phyloP scores from a whole-genome alignment of 1,140 invertebrate species.

The Dendrolimus punctatus region DNA sequence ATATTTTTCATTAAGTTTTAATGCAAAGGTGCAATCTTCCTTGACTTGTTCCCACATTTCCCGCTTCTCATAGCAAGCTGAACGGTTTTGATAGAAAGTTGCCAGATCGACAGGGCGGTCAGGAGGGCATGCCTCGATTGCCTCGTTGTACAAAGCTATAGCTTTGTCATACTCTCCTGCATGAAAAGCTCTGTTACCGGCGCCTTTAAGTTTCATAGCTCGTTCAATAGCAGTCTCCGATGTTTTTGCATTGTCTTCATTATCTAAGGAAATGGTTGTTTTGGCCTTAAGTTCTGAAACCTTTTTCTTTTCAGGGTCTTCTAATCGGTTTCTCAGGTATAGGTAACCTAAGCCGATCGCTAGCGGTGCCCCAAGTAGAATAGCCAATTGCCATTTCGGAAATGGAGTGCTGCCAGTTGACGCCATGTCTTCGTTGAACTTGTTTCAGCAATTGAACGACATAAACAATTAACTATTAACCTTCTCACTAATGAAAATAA shows the following conservation, averaged over 20 bases:
- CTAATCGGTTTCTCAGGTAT: slow-evolving; percentile 77
- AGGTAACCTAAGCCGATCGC: slow-evolving; percentile 87
- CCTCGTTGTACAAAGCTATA: slow-evolving; percentile 89
- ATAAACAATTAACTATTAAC: slow-evolving; percentile 55
- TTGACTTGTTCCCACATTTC: slow-evolving; percentile 90
- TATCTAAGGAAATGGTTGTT: slow-evolving; percentile 70
- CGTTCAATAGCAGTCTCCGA: slow-evolving; percentile 76
- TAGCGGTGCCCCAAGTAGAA: slow-evolving; percentile 85
- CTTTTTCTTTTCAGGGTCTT: slow-evolving; percentile 71
- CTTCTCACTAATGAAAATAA: slow-evolving; percentile 19
- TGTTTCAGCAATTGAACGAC: slow-evolving; percentile 18
- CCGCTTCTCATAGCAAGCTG: slow-evolving; percentile 94
- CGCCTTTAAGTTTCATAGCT: slow-evolving; percentile 84
- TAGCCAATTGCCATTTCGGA: slow-evolving; percentile 81
- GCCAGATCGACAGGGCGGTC: slow-evolving; percentile 84
- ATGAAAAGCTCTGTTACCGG: slow-evolving; percentile 92
- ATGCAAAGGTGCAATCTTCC: slow-evolving; percentile 88
- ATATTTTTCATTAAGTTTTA: slow-evolving; percentile 91
- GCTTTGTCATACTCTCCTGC: slow-evolving; percentile 91
- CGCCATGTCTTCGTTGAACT: slow-evolving; percentile 41
- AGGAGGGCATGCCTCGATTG: slow-evolving; percentile 87
- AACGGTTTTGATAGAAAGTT: slow-evolving; percentile 96
- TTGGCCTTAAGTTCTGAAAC: slow-evolving; percentile 69
- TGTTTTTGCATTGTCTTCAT: slow-evolving; percentile 59
- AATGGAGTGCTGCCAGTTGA: slow-evolving; percentile 66